Base-by-base conservation (phyloP, 1,140 invertebrate species). In the Psilanteris sp. region DNA sequence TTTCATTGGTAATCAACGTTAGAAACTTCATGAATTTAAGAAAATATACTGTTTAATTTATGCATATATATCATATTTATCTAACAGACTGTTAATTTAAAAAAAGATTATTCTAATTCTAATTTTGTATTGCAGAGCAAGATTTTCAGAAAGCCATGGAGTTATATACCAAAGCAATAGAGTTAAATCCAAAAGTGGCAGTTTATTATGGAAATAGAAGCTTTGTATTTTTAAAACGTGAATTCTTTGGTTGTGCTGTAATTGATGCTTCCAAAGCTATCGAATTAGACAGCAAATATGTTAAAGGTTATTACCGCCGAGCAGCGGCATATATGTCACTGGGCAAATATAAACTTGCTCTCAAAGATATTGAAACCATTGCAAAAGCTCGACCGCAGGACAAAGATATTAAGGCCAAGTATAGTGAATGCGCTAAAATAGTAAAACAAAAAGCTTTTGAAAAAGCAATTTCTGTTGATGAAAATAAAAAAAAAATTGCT, bases 311-410 rank as follows among this genome's bases (percentile, higher is more conserved):
- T 80, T 99, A 99, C 87, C 93, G 98, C 82, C 90, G 98, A 84
- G 98, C 98, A 0, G 96, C 96, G 0, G 95, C 98, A 24, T 93
- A 98, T 79, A 99, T 99, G 97, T 96, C 97, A 16, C 87, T 99
- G 76, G 97, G 97, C 67, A 99, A 98, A 90, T 99, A 97, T 85
- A 99, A 98, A 90, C 88, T 95, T 85, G 98, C 98, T 0, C 90
- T 99, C 36, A 96, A 94, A 87, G 98, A 99, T 90, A 99, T 97
- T 90, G 96, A 99, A 92, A 93, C 95, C 85, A 97, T 98, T 89
- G 93, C 92, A 27, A 98, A 96, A 90, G 93, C 93, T 36, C 90
- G 93, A 70, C 98, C 98, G 67, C 96, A 93, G 88, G 97, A 99
- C 87, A 94, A 94, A 85, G 97, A 99, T 90, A 97, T 97, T 5